Conservation (phyloP, 2,113 vertebrate genomes). For the Otocyon megalotis region DNA sequence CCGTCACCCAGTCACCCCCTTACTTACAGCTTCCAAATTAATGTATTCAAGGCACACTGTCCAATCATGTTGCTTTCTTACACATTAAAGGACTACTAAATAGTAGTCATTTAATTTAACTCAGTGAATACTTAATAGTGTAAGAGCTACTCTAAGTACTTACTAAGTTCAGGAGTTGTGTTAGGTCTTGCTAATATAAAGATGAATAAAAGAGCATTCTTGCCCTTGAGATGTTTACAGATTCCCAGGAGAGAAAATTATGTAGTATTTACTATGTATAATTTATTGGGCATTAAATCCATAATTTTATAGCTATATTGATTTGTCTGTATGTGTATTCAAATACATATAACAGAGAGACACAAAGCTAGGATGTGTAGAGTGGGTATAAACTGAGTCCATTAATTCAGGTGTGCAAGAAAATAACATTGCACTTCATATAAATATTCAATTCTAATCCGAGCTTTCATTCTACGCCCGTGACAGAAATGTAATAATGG, state of each 20-base stretch:
- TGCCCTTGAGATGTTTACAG: not conserved
- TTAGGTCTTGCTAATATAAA: not conserved
- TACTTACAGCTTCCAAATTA: not conserved
- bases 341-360: not conserved
- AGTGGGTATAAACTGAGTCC: not conserved
- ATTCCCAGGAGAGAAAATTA: not conserved
- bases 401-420: not conserved
- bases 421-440: not conserved
- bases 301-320: not conserved
- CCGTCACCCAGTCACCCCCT: too few species aligned
- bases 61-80: not conserved
- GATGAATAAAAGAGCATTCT: not conserved
- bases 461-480: not conserved
- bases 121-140: not conserved
- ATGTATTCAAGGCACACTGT: not conserved
- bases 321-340: not conserved
- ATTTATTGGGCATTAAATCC: not conserved
- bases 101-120: conserved; percentile 13
- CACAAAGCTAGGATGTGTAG: not conserved
- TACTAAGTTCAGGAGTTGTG: not conserved
- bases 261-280: not conserved
- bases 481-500: not conserved
- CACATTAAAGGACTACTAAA: not conserved
- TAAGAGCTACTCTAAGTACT: not conserved
- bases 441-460: not conserved